Conservation (phyloP, 1,140 invertebrate genomes). For the Meloidogyne chitwoodi region DNA sequence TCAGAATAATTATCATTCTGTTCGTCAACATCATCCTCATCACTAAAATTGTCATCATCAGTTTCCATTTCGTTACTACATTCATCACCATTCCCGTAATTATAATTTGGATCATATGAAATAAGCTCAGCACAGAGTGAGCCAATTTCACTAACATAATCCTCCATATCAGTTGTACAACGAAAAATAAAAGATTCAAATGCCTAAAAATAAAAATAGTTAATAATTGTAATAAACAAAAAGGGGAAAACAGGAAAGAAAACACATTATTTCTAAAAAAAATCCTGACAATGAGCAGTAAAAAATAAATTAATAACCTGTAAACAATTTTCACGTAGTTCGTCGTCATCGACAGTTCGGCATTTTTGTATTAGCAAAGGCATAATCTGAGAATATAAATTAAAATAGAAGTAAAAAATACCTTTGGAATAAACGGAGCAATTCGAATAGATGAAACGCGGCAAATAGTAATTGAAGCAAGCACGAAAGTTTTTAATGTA, state of each 20-base stretch:
- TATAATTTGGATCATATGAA: slow-evolving; percentile 56
- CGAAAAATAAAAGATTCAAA: slow-evolving; percentile 46
- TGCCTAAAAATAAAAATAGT: slow-evolving; percentile 26
- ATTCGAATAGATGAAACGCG: slow-evolving; percentile 27
- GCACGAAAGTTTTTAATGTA: slow-evolving; percentile 33
- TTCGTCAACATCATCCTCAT: slow-evolving; percentile 62
- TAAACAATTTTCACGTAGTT: slow-evolving; percentile 47
- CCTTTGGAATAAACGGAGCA: slow-evolving; percentile 23
- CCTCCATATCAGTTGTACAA: slow-evolving; percentile 37
- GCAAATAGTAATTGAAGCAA: slow-evolving; percentile 27
- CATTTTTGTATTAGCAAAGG: slow-evolving; percentile 26
- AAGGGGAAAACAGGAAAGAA: not conserved
- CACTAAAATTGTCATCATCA: slow-evolving; percentile 61
- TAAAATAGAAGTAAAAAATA: not conserved
- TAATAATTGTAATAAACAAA: not conserved
- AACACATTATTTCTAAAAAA: too few relatives aligned
- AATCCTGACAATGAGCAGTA: slow-evolving; percentile 26
- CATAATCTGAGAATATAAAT: slow-evolving; percentile 13
- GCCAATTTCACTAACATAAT: slow-evolving; percentile 24
- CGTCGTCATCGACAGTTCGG: slow-evolving; percentile 48
- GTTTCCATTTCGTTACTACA: slow-evolving; percentile 44
- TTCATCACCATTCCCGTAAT: slow-evolving; percentile 51
- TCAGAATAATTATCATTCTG: slow-evolving; percentile 66
- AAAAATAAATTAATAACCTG: slow-evolving; percentile 28
- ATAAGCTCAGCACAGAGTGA: slow-evolving; percentile 26